A percentile compares a stretch with the other conserved stretches of the same genome.
Evolutionary conservation across 2,797 vertebrate genomes (phyloP).

Genomic region (Gymnothorax javanicus): DNA sequence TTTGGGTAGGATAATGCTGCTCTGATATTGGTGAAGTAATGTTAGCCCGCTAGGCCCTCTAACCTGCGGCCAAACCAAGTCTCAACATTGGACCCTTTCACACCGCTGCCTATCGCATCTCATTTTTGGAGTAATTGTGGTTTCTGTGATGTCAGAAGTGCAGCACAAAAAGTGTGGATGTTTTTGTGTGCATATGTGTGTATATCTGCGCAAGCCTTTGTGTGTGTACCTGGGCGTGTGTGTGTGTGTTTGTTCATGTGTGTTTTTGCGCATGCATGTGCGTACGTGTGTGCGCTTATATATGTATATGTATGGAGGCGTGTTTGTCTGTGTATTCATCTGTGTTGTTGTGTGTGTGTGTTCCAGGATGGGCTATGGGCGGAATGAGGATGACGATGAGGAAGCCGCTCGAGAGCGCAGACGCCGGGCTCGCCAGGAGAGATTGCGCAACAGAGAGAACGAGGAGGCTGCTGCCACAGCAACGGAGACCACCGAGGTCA

Average conservation of each 20-base stretch:
- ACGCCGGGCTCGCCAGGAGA: slow-evolving; percentile 90
- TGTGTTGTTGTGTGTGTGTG: background rate
- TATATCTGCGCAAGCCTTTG: too few species aligned
- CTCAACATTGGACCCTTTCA: slow-evolving; percentile 43
- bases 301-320: slow-evolving; percentile 11
- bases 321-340: too few species aligned
- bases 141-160: slow-evolving; percentile 1
- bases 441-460: slow-evolving; percentile 76
- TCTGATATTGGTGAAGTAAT: slow-evolving; percentile 25
- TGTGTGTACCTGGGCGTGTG: slow-evolving; percentile 61
- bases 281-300: slow-evolving; percentile 10
- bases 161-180: background rate
- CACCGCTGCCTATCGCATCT: background rate
- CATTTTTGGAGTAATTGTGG: background rate
- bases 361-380: slow-evolving; percentile 80
- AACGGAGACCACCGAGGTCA: slow-evolving; percentile 74
- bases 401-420: slow-evolving; percentile 92
- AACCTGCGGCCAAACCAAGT: slow-evolving; percentile 55
- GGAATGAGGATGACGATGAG: slow-evolving; percentile 91
- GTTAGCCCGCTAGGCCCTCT: slow-evolving; percentile 45
- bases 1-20: background rate
- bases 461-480: slow-evolving; percentile 78
- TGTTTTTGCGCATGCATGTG: slow-evolving; percentile 21
- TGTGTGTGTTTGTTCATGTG: slow-evolving; percentile 21
- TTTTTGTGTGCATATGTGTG: slow-evolving; percentile 21